A percentile compares a stretch with the other conserved stretches of the same genome.
Conservation (phyloP, 1,140 invertebrate species). For the Ephestia elutella region DNA sequence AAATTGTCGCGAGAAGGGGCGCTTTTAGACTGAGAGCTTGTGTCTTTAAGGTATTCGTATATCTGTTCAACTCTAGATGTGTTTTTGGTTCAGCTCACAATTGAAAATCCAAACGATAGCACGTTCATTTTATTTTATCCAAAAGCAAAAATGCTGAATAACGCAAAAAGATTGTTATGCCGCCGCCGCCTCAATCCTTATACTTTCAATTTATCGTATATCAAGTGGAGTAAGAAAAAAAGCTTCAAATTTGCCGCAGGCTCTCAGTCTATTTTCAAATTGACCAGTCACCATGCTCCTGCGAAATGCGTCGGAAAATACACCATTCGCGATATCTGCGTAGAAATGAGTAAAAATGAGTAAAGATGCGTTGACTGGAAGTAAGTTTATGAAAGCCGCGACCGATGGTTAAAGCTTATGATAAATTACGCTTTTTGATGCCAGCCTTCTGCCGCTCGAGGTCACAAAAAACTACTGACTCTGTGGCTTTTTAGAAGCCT, state of each 20-base stretch:
- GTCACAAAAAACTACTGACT: background rate
- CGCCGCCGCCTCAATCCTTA: too few species aligned
- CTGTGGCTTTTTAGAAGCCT: background rate
- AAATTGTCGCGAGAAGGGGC: background rate
- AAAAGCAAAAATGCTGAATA: too few species aligned
- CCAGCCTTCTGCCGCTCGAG: background rate
- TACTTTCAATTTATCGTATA: background rate
- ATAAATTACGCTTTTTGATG: background rate
- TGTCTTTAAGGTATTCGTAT: background rate
- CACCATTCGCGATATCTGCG: background rate
- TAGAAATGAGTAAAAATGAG: background rate
- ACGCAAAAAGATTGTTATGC: too few species aligned
- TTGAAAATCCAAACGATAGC: too few species aligned
- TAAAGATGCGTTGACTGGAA: background rate
- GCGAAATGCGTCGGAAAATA: background rate
- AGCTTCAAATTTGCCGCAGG: background rate
- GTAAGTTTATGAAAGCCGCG: background rate
- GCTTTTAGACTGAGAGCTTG: background rate
- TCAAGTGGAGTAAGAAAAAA: background rate
- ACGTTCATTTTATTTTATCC: too few species aligned
- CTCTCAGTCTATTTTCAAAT: background rate
- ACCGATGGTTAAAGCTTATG: background rate
- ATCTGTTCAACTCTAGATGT: too few species aligned
- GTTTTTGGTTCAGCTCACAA: too few species aligned
- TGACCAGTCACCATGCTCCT: background rate